These are phyloP conservation scores for Hydrolagus colliei DNA, from an alignment of 2,797 vertebrate genomes.

Conservation along the genomic window DNA sequence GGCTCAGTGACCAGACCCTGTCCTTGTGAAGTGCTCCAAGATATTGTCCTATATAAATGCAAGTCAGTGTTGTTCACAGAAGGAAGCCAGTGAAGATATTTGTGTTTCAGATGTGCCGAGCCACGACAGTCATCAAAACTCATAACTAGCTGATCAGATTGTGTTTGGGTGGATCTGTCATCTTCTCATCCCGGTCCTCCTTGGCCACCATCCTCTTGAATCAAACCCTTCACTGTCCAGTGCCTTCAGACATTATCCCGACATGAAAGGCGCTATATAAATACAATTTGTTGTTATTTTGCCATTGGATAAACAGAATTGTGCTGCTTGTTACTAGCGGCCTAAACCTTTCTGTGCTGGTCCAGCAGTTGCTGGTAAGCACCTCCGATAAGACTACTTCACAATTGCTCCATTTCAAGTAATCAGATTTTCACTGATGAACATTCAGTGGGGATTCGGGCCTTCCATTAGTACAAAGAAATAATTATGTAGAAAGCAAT, in stretches of 20 bases:
- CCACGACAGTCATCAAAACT: conserved; percentile 18
- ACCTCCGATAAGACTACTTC: background rate
- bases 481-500: conserved; percentile 21
- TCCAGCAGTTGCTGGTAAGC: conserved; percentile 9
- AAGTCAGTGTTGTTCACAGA: background rate
- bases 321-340: background rate
- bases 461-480: conserved; percentile 6
- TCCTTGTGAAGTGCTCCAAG: too few species aligned
- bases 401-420: background rate
- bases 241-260: too few species aligned
- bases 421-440: background rate
- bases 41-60: too few species aligned
- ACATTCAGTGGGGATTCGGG: background rate
- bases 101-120: conserved; percentile 13
- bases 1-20: too few species aligned
- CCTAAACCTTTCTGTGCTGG: background rate
- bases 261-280: too few species aligned
- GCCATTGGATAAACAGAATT: conserved; percentile 15
- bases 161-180: background rate
- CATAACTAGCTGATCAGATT: conserved; percentile 19
- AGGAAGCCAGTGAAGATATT: conserved; percentile 14
- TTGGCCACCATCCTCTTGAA: too few species aligned
- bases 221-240: too few species aligned
- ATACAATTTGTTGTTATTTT: too few species aligned
- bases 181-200: too few species aligned